Evolutionary conservation across 2,113 vertebrate species (phyloP).

Genomic region (Megatriorchis doriae): DNA sequence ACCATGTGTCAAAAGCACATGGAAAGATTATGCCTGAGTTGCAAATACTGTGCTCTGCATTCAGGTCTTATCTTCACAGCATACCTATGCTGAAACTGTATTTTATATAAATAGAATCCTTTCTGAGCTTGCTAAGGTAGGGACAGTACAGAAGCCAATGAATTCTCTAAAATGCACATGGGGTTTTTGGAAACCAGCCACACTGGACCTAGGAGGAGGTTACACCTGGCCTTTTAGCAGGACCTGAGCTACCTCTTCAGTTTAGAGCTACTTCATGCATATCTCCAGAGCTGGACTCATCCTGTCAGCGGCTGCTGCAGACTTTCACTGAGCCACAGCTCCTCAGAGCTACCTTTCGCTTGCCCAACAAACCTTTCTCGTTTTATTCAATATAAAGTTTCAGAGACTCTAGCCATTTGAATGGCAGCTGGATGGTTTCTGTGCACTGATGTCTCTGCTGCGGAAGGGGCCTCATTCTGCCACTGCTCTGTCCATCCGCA

Average conservation of each 20-base stretch:
- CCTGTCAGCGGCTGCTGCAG: background rate
- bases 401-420: background rate
- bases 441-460: background rate
- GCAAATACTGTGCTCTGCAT: background rate
- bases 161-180: background rate
- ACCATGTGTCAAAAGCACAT: background rate
- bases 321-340: background rate
- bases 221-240: background rate
- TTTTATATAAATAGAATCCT: background rate
- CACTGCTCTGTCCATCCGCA: background rate
- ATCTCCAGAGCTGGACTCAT: background rate
- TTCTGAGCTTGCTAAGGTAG: background rate
- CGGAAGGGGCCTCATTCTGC: background rate
- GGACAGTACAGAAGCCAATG: background rate
- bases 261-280: background rate
- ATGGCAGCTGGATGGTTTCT: background rate
- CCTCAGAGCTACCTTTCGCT: background rate
- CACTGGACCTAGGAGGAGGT: background rate
- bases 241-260: background rate
- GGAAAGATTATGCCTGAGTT: background rate
- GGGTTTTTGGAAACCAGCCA: background rate
- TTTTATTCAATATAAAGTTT: background rate
- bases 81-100: background rate
- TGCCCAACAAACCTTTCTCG: background rate
- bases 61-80: background rate